Conservation (phyloP, 2,113 vertebrate genomes). For the Eidolon helvum region DNA sequence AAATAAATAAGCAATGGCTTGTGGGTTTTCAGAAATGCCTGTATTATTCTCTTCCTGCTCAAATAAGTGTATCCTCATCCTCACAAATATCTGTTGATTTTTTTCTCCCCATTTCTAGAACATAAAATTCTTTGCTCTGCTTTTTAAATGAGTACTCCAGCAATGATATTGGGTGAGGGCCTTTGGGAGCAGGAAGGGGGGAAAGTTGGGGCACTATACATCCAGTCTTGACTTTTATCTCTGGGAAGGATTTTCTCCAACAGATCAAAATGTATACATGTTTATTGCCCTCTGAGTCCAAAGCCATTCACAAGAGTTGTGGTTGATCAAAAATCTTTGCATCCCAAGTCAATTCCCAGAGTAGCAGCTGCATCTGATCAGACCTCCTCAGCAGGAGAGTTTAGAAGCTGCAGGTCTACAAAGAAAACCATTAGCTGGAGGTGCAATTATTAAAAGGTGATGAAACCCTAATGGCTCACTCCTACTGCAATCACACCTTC, state of each 20-base stretch:
- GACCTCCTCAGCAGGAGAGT: not conserved
- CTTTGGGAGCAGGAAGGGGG: not conserved
- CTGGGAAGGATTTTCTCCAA: not conserved
- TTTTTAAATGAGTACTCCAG: not conserved
- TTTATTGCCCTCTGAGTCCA: constrained; percentile 14
- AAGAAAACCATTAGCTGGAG: constrained; percentile 56
- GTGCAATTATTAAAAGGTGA: constrained; percentile 52
- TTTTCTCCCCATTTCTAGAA: not conserved
- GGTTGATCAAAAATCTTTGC: constrained; percentile 22
- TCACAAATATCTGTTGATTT: not conserved
- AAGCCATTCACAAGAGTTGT: not conserved
- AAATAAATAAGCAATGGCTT: not conserved
- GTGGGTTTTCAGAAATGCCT: constrained; percentile 15
- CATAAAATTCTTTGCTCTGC: not conserved
- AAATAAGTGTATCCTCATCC: not conserved
- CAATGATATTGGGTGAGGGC: not conserved
- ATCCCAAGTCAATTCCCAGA: constrained; percentile 21
- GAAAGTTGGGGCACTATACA: not conserved
- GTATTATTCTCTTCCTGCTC: not conserved
- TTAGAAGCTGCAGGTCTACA: constrained; percentile 43
- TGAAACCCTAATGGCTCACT: not conserved
- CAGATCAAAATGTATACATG: not conserved
- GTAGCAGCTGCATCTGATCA: constrained; percentile 63
- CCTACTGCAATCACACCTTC: not conserved
- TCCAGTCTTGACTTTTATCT: not conserved